Evolutionary conservation across 2,888 invertebrate genomes (phyloP).

Genomic region (Leptopilina drosophilae): DNA sequence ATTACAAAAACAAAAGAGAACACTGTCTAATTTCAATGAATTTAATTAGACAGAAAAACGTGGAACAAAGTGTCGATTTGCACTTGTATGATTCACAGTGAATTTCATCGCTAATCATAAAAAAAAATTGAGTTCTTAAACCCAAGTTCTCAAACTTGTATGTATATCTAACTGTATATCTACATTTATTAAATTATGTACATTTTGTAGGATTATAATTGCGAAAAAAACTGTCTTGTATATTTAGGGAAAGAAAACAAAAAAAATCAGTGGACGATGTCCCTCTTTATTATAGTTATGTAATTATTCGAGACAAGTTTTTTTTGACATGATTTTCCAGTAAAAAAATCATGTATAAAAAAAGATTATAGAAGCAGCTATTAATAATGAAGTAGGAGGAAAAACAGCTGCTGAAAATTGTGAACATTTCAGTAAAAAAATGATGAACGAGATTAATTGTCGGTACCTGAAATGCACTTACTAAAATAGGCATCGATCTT

Average conservation of each 20-base stretch:
- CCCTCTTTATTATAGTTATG: background rate
- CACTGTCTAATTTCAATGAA: background rate
- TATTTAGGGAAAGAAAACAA: conserved; percentile 8
- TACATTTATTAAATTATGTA: conserved; percentile 38
- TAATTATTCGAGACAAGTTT: conserved; percentile 3
- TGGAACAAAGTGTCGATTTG: background rate
- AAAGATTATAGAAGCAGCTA: conserved; percentile 2
- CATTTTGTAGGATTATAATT: conserved; percentile 31
- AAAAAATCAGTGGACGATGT: background rate
- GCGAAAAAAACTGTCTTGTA: conserved; percentile 28
- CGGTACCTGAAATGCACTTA: conserved; percentile 40
- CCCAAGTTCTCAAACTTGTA: conserved; percentile 4
- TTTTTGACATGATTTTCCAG: conserved; percentile 11
- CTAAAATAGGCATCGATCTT: conserved; percentile 30
- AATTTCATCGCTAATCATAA: conserved; percentile 23
- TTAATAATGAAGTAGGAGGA: background rate
- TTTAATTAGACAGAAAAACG: background rate
- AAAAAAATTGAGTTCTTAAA: conserved; percentile 18
- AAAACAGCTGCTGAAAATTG: conserved; percentile 1
- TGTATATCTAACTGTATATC: conserved; percentile 34
- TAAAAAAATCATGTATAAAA: conserved; percentile 9
- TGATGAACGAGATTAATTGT: background rate
- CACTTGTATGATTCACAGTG: conserved; percentile 34
- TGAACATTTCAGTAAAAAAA: background rate
- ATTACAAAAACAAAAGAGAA: background rate